These are phyloP conservation scores for Hypomesus transpacificus DNA, from an alignment of 2,113 vertebrate genomes.

Conservation along the genomic window DNA sequence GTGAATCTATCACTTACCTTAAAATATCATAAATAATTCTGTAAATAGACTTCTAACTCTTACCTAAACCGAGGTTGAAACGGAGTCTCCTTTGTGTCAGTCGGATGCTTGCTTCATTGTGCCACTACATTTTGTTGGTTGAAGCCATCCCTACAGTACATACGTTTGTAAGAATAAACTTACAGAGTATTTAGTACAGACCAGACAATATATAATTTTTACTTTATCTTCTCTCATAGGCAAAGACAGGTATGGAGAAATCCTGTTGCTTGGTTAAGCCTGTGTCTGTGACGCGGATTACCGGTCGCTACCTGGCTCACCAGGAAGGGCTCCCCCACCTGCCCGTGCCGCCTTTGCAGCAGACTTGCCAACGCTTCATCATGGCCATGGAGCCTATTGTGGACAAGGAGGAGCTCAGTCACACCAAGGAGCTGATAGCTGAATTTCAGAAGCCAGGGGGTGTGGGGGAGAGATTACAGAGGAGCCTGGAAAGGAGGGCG, in stretches of 20 bases:
- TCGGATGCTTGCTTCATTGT: no score
- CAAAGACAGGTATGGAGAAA: slow-evolving; percentile 70
- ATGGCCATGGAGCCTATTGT: slow-evolving; percentile 83
- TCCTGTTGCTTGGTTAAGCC: slow-evolving; percentile 80
- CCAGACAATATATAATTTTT: not conserved
- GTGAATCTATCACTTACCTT: no score
- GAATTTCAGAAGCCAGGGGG: slow-evolving; percentile 83
- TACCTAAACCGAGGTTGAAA: no score
- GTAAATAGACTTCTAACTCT: no score
- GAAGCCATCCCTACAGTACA: no score
- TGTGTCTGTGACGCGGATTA: slow-evolving; percentile 67
- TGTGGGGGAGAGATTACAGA: slow-evolving; percentile 86
- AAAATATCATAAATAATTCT: no score
- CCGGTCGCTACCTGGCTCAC: slow-evolving; percentile 81
- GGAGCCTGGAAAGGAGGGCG: slow-evolving; percentile 82
- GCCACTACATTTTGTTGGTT: no score
- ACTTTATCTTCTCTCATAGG: slow-evolving; percentile 56
- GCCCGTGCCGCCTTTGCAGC: slow-evolving; percentile 84
- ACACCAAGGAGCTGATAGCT: slow-evolving; percentile 75
- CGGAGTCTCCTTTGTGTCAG: no score
- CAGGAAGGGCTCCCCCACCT: slow-evolving; percentile 82
- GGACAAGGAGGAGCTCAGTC: slow-evolving; percentile 79
- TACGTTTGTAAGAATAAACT: no score
- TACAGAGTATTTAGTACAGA: no score
- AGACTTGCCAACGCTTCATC: slow-evolving; percentile 88